phyloP scores from a whole-genome alignment of 2,113 vertebrate genomes.

The Hydropotes inermis region DNA sequence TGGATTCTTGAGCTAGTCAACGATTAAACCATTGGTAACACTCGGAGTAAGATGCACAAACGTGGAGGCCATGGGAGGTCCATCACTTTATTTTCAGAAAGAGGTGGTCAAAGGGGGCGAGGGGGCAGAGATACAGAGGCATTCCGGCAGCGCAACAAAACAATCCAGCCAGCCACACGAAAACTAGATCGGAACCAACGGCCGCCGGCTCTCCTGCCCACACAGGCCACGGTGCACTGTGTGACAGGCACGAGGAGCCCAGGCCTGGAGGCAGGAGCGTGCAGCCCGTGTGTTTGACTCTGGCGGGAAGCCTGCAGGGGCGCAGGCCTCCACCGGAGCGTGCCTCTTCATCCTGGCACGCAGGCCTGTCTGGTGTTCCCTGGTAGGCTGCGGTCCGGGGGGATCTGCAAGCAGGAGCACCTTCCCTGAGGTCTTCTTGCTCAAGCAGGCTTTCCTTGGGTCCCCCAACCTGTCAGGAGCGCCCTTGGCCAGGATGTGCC shows the following conservation, averaged over 20 bases:
- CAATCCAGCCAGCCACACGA: background rate
- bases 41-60: background rate
- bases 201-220: background rate
- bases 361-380: background rate
- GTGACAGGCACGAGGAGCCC: background rate
- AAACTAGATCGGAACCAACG: background rate
- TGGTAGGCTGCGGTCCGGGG: background rate
- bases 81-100: slow-evolving; percentile 50
- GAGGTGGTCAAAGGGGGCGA: background rate
- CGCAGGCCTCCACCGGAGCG: background rate
- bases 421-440: background rate
- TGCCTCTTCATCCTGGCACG: background rate
- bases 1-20: background rate
- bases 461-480: background rate
- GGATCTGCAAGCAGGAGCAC: background rate
- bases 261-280: background rate
- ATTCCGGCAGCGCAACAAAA: background rate
- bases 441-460: background rate
- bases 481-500: background rate
- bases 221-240: background rate
- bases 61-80: background rate
- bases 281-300: background rate
- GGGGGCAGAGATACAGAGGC: background rate
- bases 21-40: background rate
- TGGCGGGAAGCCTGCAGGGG: background rate